Base-by-base conservation (phyloP, 1,140 invertebrate species). In the Bradynema listronoti region DNA sequence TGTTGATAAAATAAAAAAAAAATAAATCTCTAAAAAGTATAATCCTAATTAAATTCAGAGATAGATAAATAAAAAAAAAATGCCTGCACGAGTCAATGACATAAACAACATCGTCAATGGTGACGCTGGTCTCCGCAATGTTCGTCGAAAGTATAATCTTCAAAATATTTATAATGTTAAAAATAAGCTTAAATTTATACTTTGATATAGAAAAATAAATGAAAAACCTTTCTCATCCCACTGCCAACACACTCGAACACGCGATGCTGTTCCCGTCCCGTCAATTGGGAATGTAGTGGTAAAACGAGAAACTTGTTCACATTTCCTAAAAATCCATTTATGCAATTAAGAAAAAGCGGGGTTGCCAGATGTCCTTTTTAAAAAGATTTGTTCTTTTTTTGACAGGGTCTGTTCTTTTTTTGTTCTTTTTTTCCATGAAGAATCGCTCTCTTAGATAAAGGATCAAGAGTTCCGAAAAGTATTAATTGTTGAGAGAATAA, bases 51-150 rank as follows among this genome's bases (percentile, higher is more conserved):
- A 2, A 14, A 3, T 16, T n/a, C 4, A 33, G 22, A 61, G 5
- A 19, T 29, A n/a, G n/a, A n/a, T n/a, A n/a, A n/a, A n/a, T n/a
- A n/a, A n/a, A n/a, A n/a, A n/a, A n/a, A n/a, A n/a, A n/a, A 30
- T 54, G 72, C 69, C 88, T 89, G 2, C 91, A 91, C 14, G 84
- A 84, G 78, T 95, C 90, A 50, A 96, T 87, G 0, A 95, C 89
- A 79, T 86, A 92, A 0, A 88, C 85, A 1, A 91, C 86, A 80
- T 92, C 89, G 73, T 90, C 86, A 42, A 95, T 89, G 0, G 90
- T 94, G 27, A 94, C 86, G 68, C 87, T 89, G 0, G 90, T 92
- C 78, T 96, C 91, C 0, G 90, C 89, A 63, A 96, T 91, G 76
- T 93, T 92, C 0, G 91, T 95, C 0, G 90, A 86, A 1, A 95